These are phyloP conservation scores for Mylabris phalerata DNA, from an alignment of 1,140 invertebrate species.

Conservation along the genomic window DNA sequence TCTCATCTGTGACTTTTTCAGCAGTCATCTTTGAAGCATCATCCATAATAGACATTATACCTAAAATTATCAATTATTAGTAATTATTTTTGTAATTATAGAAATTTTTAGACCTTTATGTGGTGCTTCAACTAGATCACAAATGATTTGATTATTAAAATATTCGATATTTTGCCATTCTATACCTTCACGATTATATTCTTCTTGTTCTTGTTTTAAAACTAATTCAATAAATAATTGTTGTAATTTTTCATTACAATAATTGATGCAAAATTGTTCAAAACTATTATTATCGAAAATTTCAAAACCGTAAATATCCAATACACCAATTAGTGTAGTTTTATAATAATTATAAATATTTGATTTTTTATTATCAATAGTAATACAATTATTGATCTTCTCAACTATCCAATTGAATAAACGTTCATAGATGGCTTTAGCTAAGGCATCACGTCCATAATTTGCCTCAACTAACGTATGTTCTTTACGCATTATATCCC, in stretches of 20 bases:
- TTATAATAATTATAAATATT: constrained; percentile 52
- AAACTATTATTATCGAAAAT: constrained; percentile 94
- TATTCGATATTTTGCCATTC: constrained; percentile 86
- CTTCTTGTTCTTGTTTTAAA: constrained; percentile 92
- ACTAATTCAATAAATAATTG: constrained; percentile 95
- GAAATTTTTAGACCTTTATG: constrained; percentile 59
- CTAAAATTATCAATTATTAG: neutral
- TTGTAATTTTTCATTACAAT: constrained; percentile 95
- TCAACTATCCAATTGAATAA: constrained; percentile 90
- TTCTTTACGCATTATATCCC: constrained; percentile 88
- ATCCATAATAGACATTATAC: constrained; percentile 85
- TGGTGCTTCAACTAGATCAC: constrained; percentile 83
- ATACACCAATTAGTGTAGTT: constrained; percentile 85
- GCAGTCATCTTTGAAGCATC: constrained; percentile 87
- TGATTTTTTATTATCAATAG: constrained; percentile 45
- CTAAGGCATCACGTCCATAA: constrained; percentile 88
- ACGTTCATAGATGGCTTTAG: constrained; percentile 89
- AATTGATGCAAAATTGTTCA: constrained; percentile 93
- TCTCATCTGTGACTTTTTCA: constrained; percentile 85
- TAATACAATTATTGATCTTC: constrained; percentile 80
- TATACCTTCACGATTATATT: constrained; percentile 88
- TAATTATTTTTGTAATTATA: too few relatives aligned
- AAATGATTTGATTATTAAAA: constrained; percentile 91
- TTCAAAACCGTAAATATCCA: constrained; percentile 98
- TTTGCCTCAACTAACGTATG: constrained; percentile 78